Evolutionary conservation across 1,140 invertebrate species (phyloP).

Genomic region (Zaprionus davidi): DNA sequence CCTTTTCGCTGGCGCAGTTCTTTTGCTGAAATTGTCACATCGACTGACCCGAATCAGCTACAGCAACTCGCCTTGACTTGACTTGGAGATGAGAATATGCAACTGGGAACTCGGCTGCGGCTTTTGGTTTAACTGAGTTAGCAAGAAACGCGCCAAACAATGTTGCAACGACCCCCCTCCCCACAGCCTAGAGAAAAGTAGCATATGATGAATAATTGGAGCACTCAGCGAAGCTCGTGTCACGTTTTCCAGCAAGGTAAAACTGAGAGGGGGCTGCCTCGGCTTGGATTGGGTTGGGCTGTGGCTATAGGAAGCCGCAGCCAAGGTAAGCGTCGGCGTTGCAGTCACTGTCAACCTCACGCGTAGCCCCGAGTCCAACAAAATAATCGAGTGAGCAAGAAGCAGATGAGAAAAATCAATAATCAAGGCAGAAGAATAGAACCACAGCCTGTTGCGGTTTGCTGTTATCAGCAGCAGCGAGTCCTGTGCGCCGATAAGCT

Average conservation of each 20-base stretch:
- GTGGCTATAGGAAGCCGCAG: slow-evolving; percentile 44
- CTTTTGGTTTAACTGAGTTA: slow-evolving; percentile 68
- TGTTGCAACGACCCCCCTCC: slow-evolving; percentile 62
- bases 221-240: slow-evolving; percentile 56
- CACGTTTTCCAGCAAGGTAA: slow-evolving; percentile 66
- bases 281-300: background rate
- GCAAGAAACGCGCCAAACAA: slow-evolving; percentile 68
- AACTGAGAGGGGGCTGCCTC: slow-evolving; percentile 27
- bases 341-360: slow-evolving; percentile 6
- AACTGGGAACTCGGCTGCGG: slow-evolving; percentile 22
- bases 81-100: slow-evolving; percentile 3
- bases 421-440: background rate
- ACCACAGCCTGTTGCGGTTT: slow-evolving; percentile 4
- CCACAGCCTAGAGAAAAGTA: slow-evolving; percentile 18
- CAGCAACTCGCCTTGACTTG: slow-evolving; percentile 22
- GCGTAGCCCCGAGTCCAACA: background rate
- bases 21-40: slow-evolving; percentile 63
- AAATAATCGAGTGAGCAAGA: background rate
- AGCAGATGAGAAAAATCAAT: slow-evolving; percentile 12
- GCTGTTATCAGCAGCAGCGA: slow-evolving; percentile 32
- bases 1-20: slow-evolving; percentile 67
- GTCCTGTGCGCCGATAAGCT: slow-evolving; percentile 38
- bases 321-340: slow-evolving; percentile 45
- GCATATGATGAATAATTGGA: slow-evolving; percentile 73
- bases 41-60: slow-evolving; percentile 60